Percentiles rank a stretch among this genome's conserved stretches.
Evolutionary conservation across 2,797 vertebrate species (phyloP).

Genomic region (Bradypus variegatus): DNA sequence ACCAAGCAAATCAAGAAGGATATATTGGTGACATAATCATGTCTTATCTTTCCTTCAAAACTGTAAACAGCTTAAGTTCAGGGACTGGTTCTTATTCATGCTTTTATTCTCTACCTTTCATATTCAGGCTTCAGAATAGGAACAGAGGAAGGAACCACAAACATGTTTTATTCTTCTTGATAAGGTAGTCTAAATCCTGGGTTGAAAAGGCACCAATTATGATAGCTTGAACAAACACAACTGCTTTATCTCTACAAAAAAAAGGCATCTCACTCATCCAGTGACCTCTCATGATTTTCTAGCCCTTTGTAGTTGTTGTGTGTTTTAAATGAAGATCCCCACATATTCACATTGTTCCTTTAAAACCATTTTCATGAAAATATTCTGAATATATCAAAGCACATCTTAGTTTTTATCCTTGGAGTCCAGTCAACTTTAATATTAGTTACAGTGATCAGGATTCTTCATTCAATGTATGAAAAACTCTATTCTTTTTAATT

Average conservation of each 20-base stretch:
- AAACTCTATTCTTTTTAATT: background rate
- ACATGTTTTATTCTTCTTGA: conserved; percentile 17
- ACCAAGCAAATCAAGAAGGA: background rate
- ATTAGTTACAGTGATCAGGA: background rate
- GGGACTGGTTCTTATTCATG: background rate
- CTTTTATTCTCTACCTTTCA: background rate
- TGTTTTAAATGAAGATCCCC: background rate
- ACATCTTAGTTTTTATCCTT: background rate
- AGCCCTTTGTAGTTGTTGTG: background rate
- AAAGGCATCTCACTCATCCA: background rate
- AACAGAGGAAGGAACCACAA: background rate
- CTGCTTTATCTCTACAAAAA: background rate
- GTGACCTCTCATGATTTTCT: background rate
- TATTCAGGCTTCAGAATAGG: conserved; percentile 3
- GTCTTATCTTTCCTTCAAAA: background rate
- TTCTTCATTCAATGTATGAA: conserved; percentile 26
- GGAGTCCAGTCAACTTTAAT: background rate
- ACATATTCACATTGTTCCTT: background rate
- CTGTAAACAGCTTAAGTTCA: background rate
- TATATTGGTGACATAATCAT: background rate
- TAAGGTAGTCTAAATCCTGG: background rate
- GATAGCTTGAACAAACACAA: background rate
- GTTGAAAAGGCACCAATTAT: background rate
- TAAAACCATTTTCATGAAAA: background rate
- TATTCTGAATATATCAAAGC: conserved; percentile 13